Evolutionary conservation across 92 coral and sea anemone genomes (phyloP).

Genomic region (Meandrina meandrites): DNA sequence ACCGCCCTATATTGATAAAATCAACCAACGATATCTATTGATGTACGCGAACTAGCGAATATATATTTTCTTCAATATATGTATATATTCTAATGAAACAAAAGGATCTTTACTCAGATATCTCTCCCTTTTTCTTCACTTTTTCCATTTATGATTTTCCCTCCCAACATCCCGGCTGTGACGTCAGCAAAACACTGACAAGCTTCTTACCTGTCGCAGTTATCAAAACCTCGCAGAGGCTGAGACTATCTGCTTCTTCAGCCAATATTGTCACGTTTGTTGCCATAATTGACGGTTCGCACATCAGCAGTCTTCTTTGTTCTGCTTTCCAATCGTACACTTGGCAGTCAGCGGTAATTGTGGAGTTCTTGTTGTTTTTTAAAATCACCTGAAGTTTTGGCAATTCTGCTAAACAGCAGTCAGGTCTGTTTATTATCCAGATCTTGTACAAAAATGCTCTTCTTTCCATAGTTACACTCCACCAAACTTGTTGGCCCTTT

Average conservation of each 20-base stretch:
- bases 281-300: slow-evolving; percentile 56
- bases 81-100: background rate
- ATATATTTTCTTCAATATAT: too few species aligned
- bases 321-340: slow-evolving; percentile 32
- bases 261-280: slow-evolving; percentile 42
- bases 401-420: slow-evolving; percentile 53
- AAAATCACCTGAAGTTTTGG: slow-evolving; percentile 42
- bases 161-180: background rate
- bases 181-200: background rate
- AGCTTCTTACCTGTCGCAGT: slow-evolving; percentile 53
- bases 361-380: slow-evolving; percentile 17
- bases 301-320: slow-evolving; percentile 37
- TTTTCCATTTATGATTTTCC: background rate
- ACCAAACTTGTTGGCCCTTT: slow-evolving; percentile 40
- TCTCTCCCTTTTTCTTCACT: background rate
- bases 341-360: slow-evolving; percentile 38
- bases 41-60: too few species aligned
- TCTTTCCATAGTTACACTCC: slow-evolving; percentile 52
- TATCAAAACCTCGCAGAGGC: slow-evolving; percentile 66
- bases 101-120: background rate
- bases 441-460: slow-evolving; percentile 43
- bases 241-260: slow-evolving; percentile 14
- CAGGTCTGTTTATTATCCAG: slow-evolving; percentile 46
- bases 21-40: too few species aligned
- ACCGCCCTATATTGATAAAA: too few species aligned